Evolutionary conservation across 2,888 invertebrate genomes (phyloP).

Genomic region (Phengaris arion): DNA sequence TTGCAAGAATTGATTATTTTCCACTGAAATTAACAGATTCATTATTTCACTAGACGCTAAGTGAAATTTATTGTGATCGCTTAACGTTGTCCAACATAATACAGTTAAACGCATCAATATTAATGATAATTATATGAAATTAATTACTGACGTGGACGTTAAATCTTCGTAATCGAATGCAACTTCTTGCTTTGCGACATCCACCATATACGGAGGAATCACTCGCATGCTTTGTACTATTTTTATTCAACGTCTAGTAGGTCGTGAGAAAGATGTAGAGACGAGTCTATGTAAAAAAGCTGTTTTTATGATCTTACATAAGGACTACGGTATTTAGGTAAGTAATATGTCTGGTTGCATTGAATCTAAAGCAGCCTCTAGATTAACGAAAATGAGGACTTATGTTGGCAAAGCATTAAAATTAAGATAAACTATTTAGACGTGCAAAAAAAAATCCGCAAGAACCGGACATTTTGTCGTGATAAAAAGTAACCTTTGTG

Average conservation of each 20-base stretch:
- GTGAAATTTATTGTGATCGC: no score
- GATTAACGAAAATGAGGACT: no score
- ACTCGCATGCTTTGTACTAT: conserved; percentile 29
- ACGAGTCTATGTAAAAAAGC: conserved; percentile 17
- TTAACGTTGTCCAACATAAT: not conserved
- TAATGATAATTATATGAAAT: not conserved
- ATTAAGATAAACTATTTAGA: no score
- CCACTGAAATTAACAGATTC: no score
- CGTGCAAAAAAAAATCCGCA: no score
- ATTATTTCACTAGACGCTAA: no score
- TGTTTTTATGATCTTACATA: conserved; percentile 4
- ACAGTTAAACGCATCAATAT: not conserved
- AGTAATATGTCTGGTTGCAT: no score
- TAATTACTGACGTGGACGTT: not conserved
- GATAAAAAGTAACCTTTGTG: no score
- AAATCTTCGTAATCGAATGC: not conserved
- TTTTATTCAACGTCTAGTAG: conserved; percentile 11
- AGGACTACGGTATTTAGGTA: not conserved
- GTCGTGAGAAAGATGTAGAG: conserved; percentile 32
- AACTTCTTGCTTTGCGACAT: conserved; percentile 40
- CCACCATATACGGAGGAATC: conserved; percentile 42
- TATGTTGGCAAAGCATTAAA: no score
- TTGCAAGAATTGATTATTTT: no score
- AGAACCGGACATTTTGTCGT: no score
- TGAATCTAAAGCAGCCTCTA: no score